Conservation (phyloP, 2,888 invertebrate genomes). For the Pseudeuparius sepicola region DNA sequence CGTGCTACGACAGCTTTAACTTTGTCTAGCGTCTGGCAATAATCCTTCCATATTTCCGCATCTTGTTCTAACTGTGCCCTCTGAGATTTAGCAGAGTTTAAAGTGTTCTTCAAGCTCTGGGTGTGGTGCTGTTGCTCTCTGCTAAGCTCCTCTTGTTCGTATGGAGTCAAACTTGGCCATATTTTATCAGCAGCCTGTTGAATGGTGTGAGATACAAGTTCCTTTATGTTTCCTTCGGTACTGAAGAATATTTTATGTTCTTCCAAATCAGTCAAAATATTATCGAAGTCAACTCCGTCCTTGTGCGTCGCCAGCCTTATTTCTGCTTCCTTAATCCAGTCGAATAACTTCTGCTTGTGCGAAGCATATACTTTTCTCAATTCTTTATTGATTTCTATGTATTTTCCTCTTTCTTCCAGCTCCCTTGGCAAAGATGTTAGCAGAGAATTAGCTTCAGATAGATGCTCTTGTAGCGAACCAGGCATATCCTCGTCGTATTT, state of each 20-base stretch:
- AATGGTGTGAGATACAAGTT: constrained; percentile 70
- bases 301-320: constrained; percentile 65
- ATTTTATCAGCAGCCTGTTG: constrained; percentile 80
- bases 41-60: constrained; percentile 77
- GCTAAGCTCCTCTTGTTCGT: constrained; percentile 75
- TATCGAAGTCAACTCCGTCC: constrained; percentile 82
- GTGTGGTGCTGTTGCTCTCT: constrained; percentile 73
- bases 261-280: constrained; percentile 70
- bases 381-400: constrained; percentile 66
- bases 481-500: constrained; percentile 72
- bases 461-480: constrained; percentile 68
- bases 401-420: constrained; percentile 69
- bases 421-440: constrained; percentile 70
- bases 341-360: constrained; percentile 65
- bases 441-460: constrained; percentile 74
- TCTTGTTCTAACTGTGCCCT: constrained; percentile 73
- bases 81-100: constrained; percentile 74
- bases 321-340: constrained; percentile 78
- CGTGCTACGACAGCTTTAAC: constrained; percentile 65
- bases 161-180: constrained; percentile 71
- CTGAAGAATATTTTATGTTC: constrained; percentile 82
- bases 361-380: constrained; percentile 67
- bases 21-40: constrained; percentile 66
- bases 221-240: constrained; percentile 66
- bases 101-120: constrained; percentile 68